Conservation (phyloP, 2,888 invertebrate genomes). For the Gasteruption jaculator region DNA sequence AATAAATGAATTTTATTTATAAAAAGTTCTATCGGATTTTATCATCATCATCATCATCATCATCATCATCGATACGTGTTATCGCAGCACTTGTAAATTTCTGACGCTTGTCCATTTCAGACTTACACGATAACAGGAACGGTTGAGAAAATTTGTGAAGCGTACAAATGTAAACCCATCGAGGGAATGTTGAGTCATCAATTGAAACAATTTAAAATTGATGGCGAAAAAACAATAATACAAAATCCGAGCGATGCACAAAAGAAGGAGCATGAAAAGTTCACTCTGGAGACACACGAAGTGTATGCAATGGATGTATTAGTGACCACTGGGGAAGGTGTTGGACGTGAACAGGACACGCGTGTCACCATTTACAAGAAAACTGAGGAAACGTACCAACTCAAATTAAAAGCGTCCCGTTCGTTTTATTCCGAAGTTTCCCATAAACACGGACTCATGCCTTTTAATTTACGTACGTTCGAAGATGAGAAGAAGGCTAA, state of each 20-base stretch:
- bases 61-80: too few relatives aligned
- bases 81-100: conserved; percentile 2
- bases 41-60: conserved; percentile 4
- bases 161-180: conserved; percentile 94
- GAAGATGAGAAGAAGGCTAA: conserved; percentile 97
- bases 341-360: conserved; percentile 88
- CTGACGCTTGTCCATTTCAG: conserved; percentile 54
- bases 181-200: conserved; percentile 96
- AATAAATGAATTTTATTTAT: not conserved
- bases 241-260: conserved; percentile 97
- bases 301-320: conserved; percentile 98
- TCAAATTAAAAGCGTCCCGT: conserved; percentile 95
- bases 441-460: conserved; percentile 93
- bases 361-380: conserved; percentile 98
- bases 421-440: conserved; percentile 85
- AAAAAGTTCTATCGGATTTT: not conserved
- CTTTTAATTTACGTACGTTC: conserved; percentile 91
- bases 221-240: conserved; percentile 96
- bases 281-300: conserved; percentile 91
- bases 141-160: conserved; percentile 88
- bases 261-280: conserved; percentile 95
- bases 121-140: conserved; percentile 88
- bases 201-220: conserved; percentile 92
- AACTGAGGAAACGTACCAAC: conserved; percentile 93
- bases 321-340: conserved; percentile 91